Conservation (phyloP, 1,140 invertebrate species). For the Ceratosolen fusciceps region DNA sequence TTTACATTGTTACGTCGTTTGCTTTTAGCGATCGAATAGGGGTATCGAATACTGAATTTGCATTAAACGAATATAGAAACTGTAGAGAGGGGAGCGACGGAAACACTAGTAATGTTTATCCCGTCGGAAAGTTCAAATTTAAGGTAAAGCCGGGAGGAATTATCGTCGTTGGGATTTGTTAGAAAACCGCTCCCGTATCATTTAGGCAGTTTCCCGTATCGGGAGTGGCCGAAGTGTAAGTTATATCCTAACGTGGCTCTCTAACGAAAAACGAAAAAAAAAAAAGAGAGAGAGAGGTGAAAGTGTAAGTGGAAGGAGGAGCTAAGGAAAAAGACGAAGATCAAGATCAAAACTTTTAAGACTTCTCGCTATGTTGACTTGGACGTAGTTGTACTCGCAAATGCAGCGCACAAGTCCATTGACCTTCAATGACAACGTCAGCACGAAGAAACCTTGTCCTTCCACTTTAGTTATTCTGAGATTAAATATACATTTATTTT, state of each 20-base stretch:
- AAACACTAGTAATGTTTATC: no score
- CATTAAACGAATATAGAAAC: neutral
- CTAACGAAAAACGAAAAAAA: no score
- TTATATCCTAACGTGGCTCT: neutral
- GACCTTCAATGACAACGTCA: conserved; percentile 33
- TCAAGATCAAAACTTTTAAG: conserved; percentile 25
- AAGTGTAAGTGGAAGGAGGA: no score
- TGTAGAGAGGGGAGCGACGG: conserved; percentile 17
- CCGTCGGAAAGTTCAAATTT: conserved; percentile 33
- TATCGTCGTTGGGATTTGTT: conserved; percentile 3
- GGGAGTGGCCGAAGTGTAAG: neutral
- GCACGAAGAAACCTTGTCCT: conserved; percentile 37
- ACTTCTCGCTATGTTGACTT: conserved; percentile 13
- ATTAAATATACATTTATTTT: conserved; percentile 41
- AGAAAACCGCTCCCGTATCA: neutral
- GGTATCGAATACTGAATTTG: no score
- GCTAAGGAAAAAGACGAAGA: no score
- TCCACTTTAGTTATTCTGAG: conserved; percentile 38
- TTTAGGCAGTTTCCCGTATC: neutral
- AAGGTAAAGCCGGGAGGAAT: conserved; percentile 38
- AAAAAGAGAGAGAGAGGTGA: no score
- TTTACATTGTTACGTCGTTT: no score
- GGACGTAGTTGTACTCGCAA: conserved; percentile 3
- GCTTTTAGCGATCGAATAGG: no score
- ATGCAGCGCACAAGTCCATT: conserved; percentile 20